Evolutionary conservation across 2,888 invertebrate genomes (phyloP).

Genomic region (Protonemura montana): DNA sequence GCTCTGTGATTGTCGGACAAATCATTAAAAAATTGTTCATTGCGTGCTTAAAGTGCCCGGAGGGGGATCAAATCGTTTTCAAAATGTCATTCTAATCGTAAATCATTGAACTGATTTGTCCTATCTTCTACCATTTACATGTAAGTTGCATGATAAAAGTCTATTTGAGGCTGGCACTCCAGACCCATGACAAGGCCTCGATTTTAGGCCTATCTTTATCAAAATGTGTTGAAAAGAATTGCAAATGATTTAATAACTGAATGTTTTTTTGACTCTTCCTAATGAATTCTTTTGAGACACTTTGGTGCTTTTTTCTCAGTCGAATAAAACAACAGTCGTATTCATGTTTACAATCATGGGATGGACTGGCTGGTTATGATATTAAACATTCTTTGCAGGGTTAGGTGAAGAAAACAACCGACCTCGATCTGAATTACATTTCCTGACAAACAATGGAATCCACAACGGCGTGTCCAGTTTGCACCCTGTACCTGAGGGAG

Average conservation of each 20-base stretch:
- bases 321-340: no score
- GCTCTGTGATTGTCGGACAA: neutral
- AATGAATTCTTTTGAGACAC: no score
- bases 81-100: neutral
- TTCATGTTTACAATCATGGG: no score
- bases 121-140: neutral
- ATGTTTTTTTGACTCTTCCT: no score
- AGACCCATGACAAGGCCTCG: neutral
- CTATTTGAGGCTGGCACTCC: neutral
- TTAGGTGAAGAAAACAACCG: neutral
- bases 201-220: neutral
- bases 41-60: neutral
- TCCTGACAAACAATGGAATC: constrained; percentile 14
- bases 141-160: neutral
- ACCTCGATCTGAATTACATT: neutral
- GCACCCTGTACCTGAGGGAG: constrained; percentile 82
- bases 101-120: neutral
- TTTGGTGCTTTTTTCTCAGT: no score
- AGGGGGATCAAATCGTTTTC: neutral
- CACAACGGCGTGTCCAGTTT: constrained; percentile 72
- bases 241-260: no score
- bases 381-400: neutral
- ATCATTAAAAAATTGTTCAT: neutral
- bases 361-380: neutral
- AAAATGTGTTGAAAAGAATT: neutral